These are phyloP conservation scores for Tympanuchus pallidicinctus DNA, from an alignment of 2,113 vertebrate genomes.

Conservation along the genomic window DNA sequence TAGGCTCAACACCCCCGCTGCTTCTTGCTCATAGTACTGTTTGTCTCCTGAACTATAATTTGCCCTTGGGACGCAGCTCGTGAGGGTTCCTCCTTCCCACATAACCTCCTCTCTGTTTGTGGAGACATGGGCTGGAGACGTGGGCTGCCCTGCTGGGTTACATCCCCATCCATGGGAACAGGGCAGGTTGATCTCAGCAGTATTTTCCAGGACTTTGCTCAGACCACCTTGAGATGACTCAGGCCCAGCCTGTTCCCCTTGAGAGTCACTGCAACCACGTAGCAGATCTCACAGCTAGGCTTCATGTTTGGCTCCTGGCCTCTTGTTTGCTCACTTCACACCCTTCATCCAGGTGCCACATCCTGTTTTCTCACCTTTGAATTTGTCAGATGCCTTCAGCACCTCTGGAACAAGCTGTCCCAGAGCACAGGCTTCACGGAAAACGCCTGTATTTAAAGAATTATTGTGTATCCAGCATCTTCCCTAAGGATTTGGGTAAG, in stretches of 20 bases:
- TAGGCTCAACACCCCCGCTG: background rate
- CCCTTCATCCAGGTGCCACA: background rate
- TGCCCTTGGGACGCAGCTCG: background rate
- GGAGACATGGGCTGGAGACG: background rate
- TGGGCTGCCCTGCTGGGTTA: background rate
- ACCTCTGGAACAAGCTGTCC: background rate
- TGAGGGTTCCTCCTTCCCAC: background rate
- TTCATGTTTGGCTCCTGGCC: background rate
- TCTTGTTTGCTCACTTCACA: background rate
- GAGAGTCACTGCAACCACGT: background rate
- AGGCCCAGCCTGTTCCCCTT: background rate
- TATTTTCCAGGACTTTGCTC: background rate
- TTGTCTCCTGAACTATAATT: conserved; percentile 24
- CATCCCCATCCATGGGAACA: background rate
- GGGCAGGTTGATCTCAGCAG: background rate
- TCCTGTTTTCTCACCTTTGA: background rate
- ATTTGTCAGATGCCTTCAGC: background rate
- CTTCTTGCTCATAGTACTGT: background rate
- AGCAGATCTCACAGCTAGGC: background rate
- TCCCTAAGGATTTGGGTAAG: background rate
- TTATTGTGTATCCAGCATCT: background rate
- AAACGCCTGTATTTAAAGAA: background rate
- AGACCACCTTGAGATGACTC: conserved; percentile 17
- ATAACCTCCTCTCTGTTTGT: conserved; percentile 2
- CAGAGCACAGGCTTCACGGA: background rate